Evolutionary conservation across 2,797 vertebrate species (phyloP), one percentile per base, ranked within the genome.

Genomic region (Emys orbicularis): DNA sequence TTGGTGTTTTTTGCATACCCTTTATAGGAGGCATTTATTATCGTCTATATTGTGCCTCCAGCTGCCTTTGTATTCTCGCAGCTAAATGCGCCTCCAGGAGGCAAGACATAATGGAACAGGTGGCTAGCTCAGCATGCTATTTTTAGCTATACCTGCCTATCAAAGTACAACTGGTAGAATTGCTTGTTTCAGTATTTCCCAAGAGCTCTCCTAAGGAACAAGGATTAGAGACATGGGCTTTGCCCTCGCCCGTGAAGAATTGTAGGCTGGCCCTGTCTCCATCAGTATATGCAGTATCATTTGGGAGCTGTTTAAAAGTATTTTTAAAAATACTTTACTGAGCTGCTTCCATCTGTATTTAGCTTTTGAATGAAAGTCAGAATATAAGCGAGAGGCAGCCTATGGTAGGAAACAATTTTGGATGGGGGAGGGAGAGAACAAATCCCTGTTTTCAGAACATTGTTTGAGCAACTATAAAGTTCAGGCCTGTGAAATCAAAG

Each of bases 401-500:
- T 90, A 23, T 21, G 59, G 37, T 16, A 77, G 23, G 76, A 95
- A 81, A 59, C 13, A 21, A 12, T 41, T 72, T 23, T 23, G n/a
- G 19, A 37, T 23, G 37, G 11, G 5, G 68, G 21, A 41, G 68
- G 19, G 9, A 37, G 19, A 72, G 18, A 97, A 89, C 54, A 92
- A 94, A 96, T 41, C 37, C 52, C 34, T 84, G 6, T 87, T 94
- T 93, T 77, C 87, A 92, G 72, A 95, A 95, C 81, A 86, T 95
- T 97, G 79, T 94, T 89, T 41, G 3, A 90, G 19, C 47, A 93
- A 91, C 87, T 96, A 94, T 91, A 97, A 97, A 97, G 82, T 52
- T 94, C 95, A 74, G 61, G 44, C 96, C 77, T 94, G 94, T 95
- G 89, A 97, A 98, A 96, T 90, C 83, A 95, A 94, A 88, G 79